Base-by-base conservation (phyloP, 1,140 invertebrate genomes). In the Drosophila sturtevanti region DNA sequence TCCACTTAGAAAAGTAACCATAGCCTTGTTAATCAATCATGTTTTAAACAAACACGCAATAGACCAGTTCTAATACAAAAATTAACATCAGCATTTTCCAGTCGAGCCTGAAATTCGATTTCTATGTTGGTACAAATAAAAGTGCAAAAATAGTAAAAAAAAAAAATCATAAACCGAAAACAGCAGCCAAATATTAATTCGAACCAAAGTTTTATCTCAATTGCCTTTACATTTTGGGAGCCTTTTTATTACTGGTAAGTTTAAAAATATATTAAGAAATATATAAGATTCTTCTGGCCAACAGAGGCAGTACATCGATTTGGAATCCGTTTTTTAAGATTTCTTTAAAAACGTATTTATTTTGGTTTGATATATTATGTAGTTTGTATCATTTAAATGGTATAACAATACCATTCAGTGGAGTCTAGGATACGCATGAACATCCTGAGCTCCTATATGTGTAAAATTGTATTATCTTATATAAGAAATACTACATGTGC, bases 81-180 rank as follows among this genome's bases (percentile, higher is more conserved):
- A 56, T 56, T 11, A 16, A 56, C 14, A 24, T 24, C 22, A 12
- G 4, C 31, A 37, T 38, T 35, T 74, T 62, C 37, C 62, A 22
- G 48, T 41, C 56, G 4, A 64, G 56, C 9, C 54, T 34, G 31
- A 56, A 54, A 27, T 54, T 22, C 27, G 56, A 61, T 55, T 51
- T 41, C 68, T 51, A 44, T 0, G 9, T 4, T 62, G 37, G 35
- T 24, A 7, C 21, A 14, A 14, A 1, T 34, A 56, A 60, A 16
- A 41, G 11, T 41, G 10, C 12, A 35, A 44, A 48, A 24, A 24
- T 10, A 44, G 2, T 12, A 59, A 48, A 58, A 31, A 4, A 27
- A 11, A 9, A 5, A 51, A 38, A 34, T 54, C 18, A 11, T 1
- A 37, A 54, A 4, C 12, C 4, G 24, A n/a, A 38, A 38, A 38